Conservation (phyloP, 2,113 vertebrate species). For the Lichenostomus cassidix region DNA sequence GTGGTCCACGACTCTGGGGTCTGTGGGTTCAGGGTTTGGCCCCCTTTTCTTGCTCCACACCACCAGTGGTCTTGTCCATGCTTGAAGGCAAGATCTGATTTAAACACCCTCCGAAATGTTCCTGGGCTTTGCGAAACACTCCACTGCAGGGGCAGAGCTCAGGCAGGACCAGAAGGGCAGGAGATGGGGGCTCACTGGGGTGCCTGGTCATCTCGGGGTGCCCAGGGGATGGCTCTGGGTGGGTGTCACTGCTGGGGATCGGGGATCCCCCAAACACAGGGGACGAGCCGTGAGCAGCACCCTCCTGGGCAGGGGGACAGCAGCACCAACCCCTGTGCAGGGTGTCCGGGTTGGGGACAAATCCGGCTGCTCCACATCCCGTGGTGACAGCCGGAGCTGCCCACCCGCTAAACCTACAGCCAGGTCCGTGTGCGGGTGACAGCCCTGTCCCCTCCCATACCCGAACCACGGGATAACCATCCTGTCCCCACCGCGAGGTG, state of each 20-base stretch:
- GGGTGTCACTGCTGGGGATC: neutral
- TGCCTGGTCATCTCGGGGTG: neutral
- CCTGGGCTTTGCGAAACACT: neutral
- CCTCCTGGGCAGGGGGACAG: neutral
- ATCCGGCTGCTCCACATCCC: neutral
- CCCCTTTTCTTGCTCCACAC: neutral
- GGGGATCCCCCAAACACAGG: neutral
- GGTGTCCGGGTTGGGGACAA: neutral
- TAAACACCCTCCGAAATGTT: neutral
- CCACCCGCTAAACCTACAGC: neutral
- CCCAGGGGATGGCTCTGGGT: neutral
- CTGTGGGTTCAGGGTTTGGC: rapidly evolving
- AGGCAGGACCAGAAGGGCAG: neutral
- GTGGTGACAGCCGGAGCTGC: neutral
- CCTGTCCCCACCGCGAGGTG: neutral
- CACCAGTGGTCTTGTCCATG: neutral
- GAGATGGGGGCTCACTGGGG: neutral
- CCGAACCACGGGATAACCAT: neutral
- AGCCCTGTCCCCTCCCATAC: neutral
- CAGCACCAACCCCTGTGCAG: neutral
- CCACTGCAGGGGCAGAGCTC: neutral
- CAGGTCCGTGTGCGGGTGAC: neutral
- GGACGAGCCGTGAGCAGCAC: neutral
- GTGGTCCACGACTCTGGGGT: neutral
- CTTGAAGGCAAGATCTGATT: neutral